Evolutionary conservation across 2,888 invertebrate species (phyloP).

Genomic region (Pristionchus fissidentatus): DNA sequence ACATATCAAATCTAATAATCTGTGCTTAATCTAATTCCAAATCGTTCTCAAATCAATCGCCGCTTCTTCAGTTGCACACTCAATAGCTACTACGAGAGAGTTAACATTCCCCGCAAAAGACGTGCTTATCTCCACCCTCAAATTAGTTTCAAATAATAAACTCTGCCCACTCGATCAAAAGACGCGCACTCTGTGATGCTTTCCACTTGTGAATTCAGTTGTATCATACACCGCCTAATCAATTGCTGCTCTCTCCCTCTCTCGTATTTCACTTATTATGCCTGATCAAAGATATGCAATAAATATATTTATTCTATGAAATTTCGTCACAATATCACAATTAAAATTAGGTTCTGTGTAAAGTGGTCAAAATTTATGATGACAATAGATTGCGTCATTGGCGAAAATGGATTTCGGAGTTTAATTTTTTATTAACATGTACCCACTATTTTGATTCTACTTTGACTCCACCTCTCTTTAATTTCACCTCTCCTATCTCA

Average conservation of each 20-base stretch:
- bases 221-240: constrained; percentile 40
- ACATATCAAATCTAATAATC: constrained; percentile 37
- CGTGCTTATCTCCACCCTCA: constrained; percentile 27
- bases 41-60: constrained; percentile 1
- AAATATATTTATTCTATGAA: constrained; percentile 30
- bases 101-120: constrained; percentile 42
- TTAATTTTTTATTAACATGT: no score
- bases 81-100: constrained; percentile 37
- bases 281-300: constrained; percentile 40
- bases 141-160: constrained; percentile 35
- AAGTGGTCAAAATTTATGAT: neutral
- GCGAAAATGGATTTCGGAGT: no score
- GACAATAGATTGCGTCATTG: no score
- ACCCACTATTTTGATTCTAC: neutral
- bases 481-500: neutral
- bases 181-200: constrained; percentile 32
- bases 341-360: no score
- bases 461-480: neutral
- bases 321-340: no score
- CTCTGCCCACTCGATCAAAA: constrained; percentile 32
- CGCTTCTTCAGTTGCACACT: neutral
- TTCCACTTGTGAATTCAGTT: no score
- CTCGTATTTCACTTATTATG: constrained; percentile 13
- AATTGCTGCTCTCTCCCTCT: constrained; percentile 14
- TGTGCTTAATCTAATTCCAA: constrained; percentile 8